Evolutionary conservation across 2,797 vertebrate genomes (phyloP).

Genomic region (Poeciliopsis presidionis): DNA sequence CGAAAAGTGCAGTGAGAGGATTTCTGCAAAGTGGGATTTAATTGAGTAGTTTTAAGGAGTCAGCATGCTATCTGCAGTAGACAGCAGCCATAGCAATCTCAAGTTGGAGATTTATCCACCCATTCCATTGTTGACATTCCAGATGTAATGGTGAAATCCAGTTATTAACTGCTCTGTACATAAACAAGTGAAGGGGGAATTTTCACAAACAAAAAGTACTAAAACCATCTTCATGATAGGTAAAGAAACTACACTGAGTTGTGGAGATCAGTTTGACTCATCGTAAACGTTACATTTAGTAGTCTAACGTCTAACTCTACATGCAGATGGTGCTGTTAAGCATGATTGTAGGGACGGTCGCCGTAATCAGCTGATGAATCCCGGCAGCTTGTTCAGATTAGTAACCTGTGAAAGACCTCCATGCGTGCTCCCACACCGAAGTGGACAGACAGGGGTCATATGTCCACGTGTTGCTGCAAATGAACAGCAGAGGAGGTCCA

Average conservation of each 20-base stretch:
- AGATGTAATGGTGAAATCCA: not conserved
- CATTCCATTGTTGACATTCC: not conserved
- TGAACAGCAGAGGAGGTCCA: slow-evolving; percentile 10
- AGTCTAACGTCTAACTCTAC: not conserved
- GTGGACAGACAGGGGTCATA: slow-evolving; percentile 23
- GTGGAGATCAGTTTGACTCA: not conserved
- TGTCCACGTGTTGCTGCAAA: slow-evolving; percentile 28
- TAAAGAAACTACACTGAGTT: not conserved
- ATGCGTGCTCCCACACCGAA: not conserved
- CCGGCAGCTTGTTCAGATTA: not conserved
- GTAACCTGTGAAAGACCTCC: slow-evolving; percentile 6
- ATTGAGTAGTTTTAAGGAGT: not conserved
- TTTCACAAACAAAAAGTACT: not conserved
- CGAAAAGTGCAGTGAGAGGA: not conserved
- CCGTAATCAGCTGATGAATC: slow-evolving; percentile 4
- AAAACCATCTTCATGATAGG: not conserved
- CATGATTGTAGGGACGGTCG: not conserved
- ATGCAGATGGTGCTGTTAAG: not conserved
- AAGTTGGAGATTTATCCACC: not conserved
- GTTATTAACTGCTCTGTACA: not conserved
- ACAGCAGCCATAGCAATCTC: not conserved
- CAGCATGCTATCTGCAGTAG: not conserved
- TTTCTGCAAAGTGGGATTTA: not conserved
- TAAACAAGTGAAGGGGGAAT: not conserved
- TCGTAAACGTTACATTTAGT: not conserved